phyloP scores from a whole-genome alignment of 2,113 vertebrate species.

The Pollimyrus isidori region DNA sequence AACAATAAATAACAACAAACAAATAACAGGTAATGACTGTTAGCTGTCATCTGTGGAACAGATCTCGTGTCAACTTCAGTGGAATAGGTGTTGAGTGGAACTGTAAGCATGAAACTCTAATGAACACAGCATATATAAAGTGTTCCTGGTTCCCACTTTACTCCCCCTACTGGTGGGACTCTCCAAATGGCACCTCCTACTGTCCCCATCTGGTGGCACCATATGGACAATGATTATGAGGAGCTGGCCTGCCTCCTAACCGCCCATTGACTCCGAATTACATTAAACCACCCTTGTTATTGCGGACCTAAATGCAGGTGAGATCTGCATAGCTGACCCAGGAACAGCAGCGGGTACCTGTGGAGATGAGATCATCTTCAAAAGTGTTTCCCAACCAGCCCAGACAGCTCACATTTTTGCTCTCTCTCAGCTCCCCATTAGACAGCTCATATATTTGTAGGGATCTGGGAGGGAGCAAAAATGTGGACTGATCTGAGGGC shows the following conservation, averaged over 20 bases:
- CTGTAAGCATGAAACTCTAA: background rate
- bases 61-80: background rate
- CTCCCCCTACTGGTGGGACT: background rate
- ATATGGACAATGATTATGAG: background rate
- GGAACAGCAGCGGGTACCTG: background rate
- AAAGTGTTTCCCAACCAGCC: background rate
- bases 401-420: background rate
- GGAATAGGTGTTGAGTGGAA: background rate
- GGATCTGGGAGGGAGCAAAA: background rate
- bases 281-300: background rate
- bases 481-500: background rate
- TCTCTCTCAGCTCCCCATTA: background rate
- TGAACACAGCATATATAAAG: background rate
- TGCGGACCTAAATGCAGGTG: background rate
- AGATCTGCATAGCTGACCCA: background rate
- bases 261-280: background rate
- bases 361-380: background rate
- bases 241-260: background rate
- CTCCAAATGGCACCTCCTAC: background rate
- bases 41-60: background rate
- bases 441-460: background rate
- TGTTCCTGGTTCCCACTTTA: background rate
- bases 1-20: background rate
- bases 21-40: background rate
- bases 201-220: background rate